phyloP scores from a whole-genome alignment of 2,888 invertebrate species.

The Mesoligia furuncula region DNA sequence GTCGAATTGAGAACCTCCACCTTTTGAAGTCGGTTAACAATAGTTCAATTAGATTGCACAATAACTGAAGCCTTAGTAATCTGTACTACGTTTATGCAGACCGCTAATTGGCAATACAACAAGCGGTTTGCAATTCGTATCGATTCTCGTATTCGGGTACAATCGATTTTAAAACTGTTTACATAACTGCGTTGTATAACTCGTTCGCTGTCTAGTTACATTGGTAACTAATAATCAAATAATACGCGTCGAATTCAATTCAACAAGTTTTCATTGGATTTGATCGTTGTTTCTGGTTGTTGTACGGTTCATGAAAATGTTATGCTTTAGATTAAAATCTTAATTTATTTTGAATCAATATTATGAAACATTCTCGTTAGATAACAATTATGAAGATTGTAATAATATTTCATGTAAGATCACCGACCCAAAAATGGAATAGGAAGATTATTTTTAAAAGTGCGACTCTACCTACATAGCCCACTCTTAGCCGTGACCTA shows the following conservation, averaged over 20 bases:
- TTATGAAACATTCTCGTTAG: neutral
- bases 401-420: neutral
- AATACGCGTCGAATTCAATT: constrained; percentile 53
- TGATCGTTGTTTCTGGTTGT: constrained; percentile 5
- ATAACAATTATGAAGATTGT: neutral
- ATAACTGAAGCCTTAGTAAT: constrained; percentile 24
- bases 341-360: constrained; percentile 3
- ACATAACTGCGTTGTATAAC: constrained; percentile 59
- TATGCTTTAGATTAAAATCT: constrained; percentile 27
- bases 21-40: constrained; percentile 3
- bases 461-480: no score
- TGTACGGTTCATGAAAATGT: neutral
- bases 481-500: neutral
- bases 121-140: constrained; percentile 26
- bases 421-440: neutral
- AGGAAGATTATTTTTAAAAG: neutral
- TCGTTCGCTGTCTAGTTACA: constrained; percentile 35
- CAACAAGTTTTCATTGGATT: constrained; percentile 38
- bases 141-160: constrained; percentile 36
- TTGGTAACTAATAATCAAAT: constrained; percentile 35
- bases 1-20: no score
- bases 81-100: constrained; percentile 6
- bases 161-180: constrained; percentile 49
- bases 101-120: constrained; percentile 23
- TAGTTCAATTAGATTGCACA: constrained; percentile 40